These are phyloP conservation scores for Aldabrachelys gigantea DNA, from an alignment of 2,113 vertebrate species.

Conservation along the genomic window DNA sequence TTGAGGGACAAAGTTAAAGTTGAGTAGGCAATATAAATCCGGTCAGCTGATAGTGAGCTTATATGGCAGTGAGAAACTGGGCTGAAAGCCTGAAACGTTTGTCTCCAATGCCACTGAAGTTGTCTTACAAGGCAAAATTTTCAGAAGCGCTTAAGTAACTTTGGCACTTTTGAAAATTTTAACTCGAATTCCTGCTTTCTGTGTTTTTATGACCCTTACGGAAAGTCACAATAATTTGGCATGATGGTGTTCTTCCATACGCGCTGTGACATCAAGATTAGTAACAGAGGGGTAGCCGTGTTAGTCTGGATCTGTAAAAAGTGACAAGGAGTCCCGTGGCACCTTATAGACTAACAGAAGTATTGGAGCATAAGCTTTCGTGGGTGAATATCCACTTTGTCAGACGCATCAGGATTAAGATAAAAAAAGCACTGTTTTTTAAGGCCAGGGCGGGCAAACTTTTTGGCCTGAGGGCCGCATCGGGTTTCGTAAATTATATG, in stretches of 20 bases:
- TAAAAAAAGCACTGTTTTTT: background rate
- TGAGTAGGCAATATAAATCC: slow-evolving; percentile 31
- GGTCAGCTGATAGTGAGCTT: slow-evolving; percentile 21
- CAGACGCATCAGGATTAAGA: background rate
- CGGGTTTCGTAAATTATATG: no score
- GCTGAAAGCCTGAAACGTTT: slow-evolving; percentile 9
- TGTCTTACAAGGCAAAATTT: slow-evolving; percentile 6
- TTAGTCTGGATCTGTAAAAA: no score
- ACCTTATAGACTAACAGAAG: no score
- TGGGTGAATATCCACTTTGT: no score
- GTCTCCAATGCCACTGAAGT: background rate
- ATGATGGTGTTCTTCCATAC: background rate
- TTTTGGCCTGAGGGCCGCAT: no score
- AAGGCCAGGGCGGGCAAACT: no score
- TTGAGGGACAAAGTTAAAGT: background rate
- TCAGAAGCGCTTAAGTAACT: background rate
- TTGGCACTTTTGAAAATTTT: slow-evolving; percentile 18
- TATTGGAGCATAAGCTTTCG: no score
- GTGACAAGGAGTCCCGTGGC: no score
- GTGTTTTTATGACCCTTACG: background rate
- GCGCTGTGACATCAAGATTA: background rate
- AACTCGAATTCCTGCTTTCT: background rate
- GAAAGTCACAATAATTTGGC: background rate
- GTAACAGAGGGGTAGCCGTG: no score
- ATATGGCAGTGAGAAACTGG: slow-evolving; percentile 18